A percentile compares a stretch with the other conserved stretches of the same genome.
phyloP scores from a whole-genome alignment of 1,140 invertebrate genomes.

The Pogonognathellus flavescens region DNA sequence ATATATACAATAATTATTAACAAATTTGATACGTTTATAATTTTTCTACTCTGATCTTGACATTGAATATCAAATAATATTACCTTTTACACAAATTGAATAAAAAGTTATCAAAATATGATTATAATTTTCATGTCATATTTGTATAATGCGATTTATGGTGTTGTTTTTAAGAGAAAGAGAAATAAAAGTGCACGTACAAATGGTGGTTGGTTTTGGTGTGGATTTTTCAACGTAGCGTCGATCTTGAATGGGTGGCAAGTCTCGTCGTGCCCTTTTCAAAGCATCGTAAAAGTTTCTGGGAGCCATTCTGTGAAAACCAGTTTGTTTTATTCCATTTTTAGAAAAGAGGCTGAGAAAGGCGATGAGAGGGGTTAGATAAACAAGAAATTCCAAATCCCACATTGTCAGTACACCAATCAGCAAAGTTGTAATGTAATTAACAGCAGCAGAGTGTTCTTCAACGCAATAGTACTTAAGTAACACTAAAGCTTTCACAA shows the following conservation, averaged over 20 bases:
- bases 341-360: conserved; percentile 26
- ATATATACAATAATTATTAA: background rate
- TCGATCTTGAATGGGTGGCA: background rate
- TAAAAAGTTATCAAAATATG: background rate
- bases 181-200: background rate
- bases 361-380: conserved; percentile 4
- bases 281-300: conserved; percentile 6
- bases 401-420: background rate
- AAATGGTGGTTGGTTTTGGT: background rate
- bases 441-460: too few species aligned
- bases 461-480: too few species aligned
- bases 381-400: conserved; percentile 8
- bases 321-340: conserved; percentile 32
- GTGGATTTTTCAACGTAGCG: background rate
- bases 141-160: background rate
- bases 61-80: background rate
- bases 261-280: background rate
- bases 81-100: background rate
- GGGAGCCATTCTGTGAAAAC: conserved; percentile 33
- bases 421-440: too few species aligned
- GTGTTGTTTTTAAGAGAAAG: background rate
- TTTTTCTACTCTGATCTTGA: background rate
- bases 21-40: background rate
- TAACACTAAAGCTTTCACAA: too few species aligned
- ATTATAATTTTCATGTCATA: background rate